These are phyloP conservation scores for Branchipolynoe longqiensis DNA, from an alignment of 2,888 invertebrate genomes.

Conservation along the genomic window DNA sequence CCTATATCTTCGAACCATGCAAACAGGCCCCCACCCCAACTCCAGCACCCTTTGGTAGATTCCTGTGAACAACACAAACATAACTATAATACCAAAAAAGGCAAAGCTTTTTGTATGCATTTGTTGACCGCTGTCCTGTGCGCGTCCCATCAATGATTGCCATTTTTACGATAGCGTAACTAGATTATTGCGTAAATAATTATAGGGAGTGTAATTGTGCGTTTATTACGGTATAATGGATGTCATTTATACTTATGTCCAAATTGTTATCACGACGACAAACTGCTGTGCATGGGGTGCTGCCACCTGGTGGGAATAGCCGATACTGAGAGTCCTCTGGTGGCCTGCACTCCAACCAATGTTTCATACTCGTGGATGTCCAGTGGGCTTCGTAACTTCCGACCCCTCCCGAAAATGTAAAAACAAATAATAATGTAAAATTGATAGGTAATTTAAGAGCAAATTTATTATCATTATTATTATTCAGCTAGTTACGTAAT, in stretches of 20 bases:
- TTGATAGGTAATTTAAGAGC: constrained; percentile 48
- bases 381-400: constrained; percentile 3
- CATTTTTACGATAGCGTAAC: background rate
- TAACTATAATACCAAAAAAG: too few species aligned
- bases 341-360: background rate
- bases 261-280: constrained; percentile 31
- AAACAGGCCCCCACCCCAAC: too few species aligned
- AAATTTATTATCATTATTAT: constrained; percentile 39
- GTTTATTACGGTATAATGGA: background rate
- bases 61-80: too few species aligned
- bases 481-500: constrained; percentile 39
- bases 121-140: background rate
- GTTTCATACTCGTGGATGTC: background rate
- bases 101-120: too few species aligned
- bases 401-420: background rate
- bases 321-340: background rate
- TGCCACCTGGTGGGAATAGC: background rate
- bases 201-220: background rate
- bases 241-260: background rate
- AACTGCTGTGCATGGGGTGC: constrained; percentile 40
- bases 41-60: too few species aligned
- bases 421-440: constrained; percentile 41
- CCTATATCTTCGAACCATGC: too few species aligned
- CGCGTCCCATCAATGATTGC: background rate
- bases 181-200: background rate